A percentile compares a stretch with the other conserved stretches of the same genome.
Evolutionary conservation across 2,888 invertebrate species (phyloP).

Genomic region (Sminthurinus aureus): DNA sequence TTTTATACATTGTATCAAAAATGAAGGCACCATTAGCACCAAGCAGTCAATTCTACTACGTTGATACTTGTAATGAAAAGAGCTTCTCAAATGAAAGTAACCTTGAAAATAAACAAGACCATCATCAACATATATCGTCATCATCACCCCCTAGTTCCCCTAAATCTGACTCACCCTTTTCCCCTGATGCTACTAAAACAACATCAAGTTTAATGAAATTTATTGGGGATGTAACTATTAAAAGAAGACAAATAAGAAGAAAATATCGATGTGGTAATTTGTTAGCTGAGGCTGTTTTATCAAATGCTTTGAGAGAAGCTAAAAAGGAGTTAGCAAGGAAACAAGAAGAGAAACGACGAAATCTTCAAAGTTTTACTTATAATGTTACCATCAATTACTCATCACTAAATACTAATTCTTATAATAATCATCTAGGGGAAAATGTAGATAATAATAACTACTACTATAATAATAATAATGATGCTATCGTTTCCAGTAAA

Average conservation of each 20-base stretch:
- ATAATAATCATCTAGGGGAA: conserved; percentile 7
- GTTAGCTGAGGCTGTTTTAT: conserved; percentile 55
- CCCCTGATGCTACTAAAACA: not conserved
- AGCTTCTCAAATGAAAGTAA: not conserved
- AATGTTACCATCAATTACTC: conserved; percentile 35
- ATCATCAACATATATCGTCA: too few species aligned
- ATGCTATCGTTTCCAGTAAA: not conserved
- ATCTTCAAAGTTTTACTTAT: conserved; percentile 52
- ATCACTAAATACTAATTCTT: not conserved
- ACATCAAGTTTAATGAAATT: conserved; percentile 53
- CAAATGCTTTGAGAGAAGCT: conserved; percentile 53
- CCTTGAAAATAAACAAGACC: too few species aligned
- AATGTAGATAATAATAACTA: conserved; percentile 1
- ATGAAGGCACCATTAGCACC: conserved; percentile 5
- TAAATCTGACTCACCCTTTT: not conserved
- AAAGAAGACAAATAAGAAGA: conserved; percentile 57
- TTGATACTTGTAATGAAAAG: conserved; percentile 36
- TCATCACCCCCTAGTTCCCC: too few species aligned
- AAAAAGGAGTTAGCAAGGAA: conserved; percentile 50
- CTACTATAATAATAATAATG: conserved; percentile 15
- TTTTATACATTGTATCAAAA: not conserved
- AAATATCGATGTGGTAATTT: conserved; percentile 54
- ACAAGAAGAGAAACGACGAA: conserved; percentile 56
- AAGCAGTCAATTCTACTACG: not conserved
- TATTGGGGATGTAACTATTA: conserved; percentile 55